phyloP scores from a whole-genome alignment of 2,888 invertebrate genomes.

The Pimpla rufipes region DNA sequence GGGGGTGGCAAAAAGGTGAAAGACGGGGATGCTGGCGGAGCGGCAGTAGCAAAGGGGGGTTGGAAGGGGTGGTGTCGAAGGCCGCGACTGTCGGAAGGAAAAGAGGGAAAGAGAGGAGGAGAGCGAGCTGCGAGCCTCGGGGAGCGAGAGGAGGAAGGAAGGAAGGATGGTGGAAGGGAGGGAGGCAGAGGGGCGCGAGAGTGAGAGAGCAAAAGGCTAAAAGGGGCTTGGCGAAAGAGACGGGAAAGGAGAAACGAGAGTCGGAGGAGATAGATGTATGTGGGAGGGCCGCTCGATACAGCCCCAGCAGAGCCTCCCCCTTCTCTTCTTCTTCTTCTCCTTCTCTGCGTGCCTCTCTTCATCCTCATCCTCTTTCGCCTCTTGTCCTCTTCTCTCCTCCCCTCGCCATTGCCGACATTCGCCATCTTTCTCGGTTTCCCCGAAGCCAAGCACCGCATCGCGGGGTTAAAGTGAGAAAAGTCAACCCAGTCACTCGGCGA shows the following conservation, averaged over 20 bases:
- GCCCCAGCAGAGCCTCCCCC: constrained; percentile 84
- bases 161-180: constrained; percentile 60
- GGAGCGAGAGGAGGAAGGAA: constrained; percentile 66
- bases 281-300: constrained; percentile 86
- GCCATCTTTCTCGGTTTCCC: constrained; percentile 68
- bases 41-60: constrained; percentile 76
- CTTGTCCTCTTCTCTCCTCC: constrained; percentile 43
- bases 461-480: constrained; percentile 85
- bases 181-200: constrained; percentile 55
- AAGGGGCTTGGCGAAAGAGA: constrained; percentile 76
- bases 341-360: constrained; percentile 61
- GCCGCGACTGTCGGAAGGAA: constrained; percentile 83
- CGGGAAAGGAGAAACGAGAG: constrained; percentile 76
- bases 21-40: constrained; percentile 71
- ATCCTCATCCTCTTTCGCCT: constrained; percentile 69
- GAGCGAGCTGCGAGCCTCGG: constrained; percentile 53
- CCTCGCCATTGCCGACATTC: constrained; percentile 31
- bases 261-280: constrained; percentile 85
- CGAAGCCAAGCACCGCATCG: constrained; percentile 84
- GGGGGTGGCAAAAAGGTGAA: constrained; percentile 69
- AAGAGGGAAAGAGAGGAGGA: constrained; percentile 81
- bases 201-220: constrained; percentile 67
- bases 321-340: constrained; percentile 65
- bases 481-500: constrained; percentile 84
- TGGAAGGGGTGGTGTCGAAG: constrained; percentile 80